Base-by-base conservation (phyloP, 2,888 invertebrate genomes). In the Phasia obesa region DNA sequence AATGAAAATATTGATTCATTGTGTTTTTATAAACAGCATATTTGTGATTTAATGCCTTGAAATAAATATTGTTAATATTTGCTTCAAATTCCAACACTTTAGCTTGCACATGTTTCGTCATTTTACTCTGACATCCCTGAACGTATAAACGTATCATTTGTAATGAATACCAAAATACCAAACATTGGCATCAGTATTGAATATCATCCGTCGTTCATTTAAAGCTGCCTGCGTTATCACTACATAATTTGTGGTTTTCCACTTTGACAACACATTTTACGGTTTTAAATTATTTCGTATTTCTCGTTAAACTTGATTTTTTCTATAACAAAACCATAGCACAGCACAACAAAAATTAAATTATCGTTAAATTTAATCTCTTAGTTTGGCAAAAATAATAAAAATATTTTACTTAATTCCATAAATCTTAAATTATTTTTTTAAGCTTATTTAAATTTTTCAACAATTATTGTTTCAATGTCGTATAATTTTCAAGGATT, bases 221-320 rank as follows among this genome's bases (percentile, higher is more conserved):
- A 49, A 55, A 70, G 55, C n/a, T 57, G 19, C 47, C n/a, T 57
- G 19, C 47, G 64, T 55, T 78, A 78, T 67, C 67, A 69, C 62
- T 57, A 77, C 38, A 70, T 77, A 73, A 81, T 82, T 77, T 82
- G 81, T 62, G 81, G 81, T 73, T 69, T 73, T 73, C 15, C 51
- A 60, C 62, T 55, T 62, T 74, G 69, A 74, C 77, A 74, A 31
- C 17, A 64, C 77, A 67, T 73, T 67, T 73, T 67, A 51, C 17
- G 44, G 49, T 69, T 47, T 70, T 70, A 70, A 78, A 64, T 74
- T 62, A 17, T 42, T 44, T 65, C 42, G 53, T 70, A 42, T 67
- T 6, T 4, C 7, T 31, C 31, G 4, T 31, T 31, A 6, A 35
- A 35, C 11, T 2, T 11, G 35, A 35, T n/a, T n/a, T n/a, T n/a